Evolutionary conservation across 2,113 vertebrate species (phyloP).

Genomic region (Burhinus oedicnemus): DNA sequence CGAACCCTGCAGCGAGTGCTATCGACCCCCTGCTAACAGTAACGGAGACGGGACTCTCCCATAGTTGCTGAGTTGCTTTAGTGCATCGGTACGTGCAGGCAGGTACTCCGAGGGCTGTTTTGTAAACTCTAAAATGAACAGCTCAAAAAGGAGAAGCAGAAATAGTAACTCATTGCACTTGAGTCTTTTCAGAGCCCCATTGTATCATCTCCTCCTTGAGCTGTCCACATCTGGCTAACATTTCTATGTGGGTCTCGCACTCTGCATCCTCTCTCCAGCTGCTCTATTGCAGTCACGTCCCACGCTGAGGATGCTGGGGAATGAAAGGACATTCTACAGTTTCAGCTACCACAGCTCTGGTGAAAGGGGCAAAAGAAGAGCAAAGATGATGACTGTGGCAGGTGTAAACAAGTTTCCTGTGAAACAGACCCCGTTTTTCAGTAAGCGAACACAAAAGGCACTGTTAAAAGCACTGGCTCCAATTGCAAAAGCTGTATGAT

Average conservation of each 20-base stretch:
- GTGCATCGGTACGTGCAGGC: neutral
- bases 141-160: neutral
- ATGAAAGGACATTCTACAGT: neutral
- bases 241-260: neutral
- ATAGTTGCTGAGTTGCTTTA: fast-evolving
- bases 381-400: neutral
- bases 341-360: neutral
- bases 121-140: neutral
- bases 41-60: neutral
- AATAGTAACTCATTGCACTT: neutral
- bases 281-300: neutral
- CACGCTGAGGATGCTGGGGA: neutral
- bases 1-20: neutral
- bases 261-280: neutral
- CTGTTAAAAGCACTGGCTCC: neutral
- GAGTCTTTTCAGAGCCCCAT: neutral
- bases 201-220: neutral
- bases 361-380: slow-evolving; percentile 2
- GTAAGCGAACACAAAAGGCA: neutral
- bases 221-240: neutral
- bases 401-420: neutral
- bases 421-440: neutral
- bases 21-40: fast-evolving
- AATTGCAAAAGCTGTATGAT: neutral
- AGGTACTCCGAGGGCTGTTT: neutral